Percentiles rank a stretch among this genome's conserved stretches.
phyloP scores from a whole-genome alignment of 2,888 invertebrate genomes.

The Callosobruchus maculatus region DNA sequence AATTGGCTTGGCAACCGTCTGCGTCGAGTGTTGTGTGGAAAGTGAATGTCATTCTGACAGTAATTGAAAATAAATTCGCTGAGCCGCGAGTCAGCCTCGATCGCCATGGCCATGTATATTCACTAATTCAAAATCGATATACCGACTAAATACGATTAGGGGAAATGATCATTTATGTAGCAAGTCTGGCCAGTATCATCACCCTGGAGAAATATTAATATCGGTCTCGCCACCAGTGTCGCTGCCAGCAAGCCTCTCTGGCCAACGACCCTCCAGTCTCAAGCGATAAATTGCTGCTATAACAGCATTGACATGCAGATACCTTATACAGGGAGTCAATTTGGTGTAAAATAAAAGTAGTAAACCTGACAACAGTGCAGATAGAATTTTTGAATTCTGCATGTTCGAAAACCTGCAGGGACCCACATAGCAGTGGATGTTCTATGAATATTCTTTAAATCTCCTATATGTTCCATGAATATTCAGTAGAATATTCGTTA shows the following conservation, averaged over 20 bases:
- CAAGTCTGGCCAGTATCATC: conserved; percentile 10
- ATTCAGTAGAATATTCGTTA: too few relatives aligned
- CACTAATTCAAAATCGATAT: conserved; percentile 22
- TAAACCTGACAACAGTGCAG: too few relatives aligned
- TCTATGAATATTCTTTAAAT: too few relatives aligned
- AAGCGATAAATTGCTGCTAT: not conserved
- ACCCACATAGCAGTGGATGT: too few relatives aligned
- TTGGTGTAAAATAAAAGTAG: too few relatives aligned
- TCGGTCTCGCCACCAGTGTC: not conserved
- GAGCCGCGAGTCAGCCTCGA: not conserved
- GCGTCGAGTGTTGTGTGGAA: not conserved
- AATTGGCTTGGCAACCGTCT: not conserved
- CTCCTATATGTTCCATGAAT: too few relatives aligned
- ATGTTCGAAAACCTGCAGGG: too few relatives aligned
- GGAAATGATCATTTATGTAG: conserved; percentile 20
- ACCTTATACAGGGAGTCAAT: too few relatives aligned
- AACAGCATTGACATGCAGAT: not conserved
- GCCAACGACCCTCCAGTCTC: not conserved
- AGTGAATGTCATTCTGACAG: not conserved
- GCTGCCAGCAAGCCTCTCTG: not conserved
- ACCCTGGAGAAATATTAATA: conserved; percentile 16
- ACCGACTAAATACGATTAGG: conserved; percentile 20
- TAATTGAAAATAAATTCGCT: conserved; percentile 3
- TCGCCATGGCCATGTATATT: conserved; percentile 6
- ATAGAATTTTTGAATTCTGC: too few relatives aligned